These are phyloP conservation scores for Pseudomyrmex sp. DNA, from an alignment of 1,140 invertebrate genomes.

Conservation along the genomic window DNA sequence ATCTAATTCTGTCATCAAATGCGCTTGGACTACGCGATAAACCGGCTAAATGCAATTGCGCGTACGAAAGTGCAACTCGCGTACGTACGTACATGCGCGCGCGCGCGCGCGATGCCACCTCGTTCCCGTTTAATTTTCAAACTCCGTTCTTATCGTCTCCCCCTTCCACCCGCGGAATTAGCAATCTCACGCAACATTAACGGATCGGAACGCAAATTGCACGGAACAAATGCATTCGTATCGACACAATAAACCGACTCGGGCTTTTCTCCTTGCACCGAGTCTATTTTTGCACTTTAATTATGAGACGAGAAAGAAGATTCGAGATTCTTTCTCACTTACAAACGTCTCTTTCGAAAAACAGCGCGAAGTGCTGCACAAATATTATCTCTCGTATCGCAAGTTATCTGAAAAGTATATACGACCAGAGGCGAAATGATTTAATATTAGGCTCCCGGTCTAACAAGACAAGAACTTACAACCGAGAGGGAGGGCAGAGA, in stretches of 20 bases:
- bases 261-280: too few species aligned
- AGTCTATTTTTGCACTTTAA: background rate
- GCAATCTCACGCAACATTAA: conserved; percentile 20
- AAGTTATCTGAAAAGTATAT: background rate
- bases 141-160: conserved; percentile 41
- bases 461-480: too few species aligned
- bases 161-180: conserved; percentile 9
- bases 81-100: conserved; percentile 16
- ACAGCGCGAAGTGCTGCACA: too few species aligned
- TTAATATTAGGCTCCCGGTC: background rate
- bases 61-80: conserved; percentile 19
- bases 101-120: conserved; percentile 13
- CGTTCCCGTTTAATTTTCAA: conserved; percentile 36
- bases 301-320: background rate
- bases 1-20: conserved; percentile 17
- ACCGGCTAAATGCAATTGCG: background rate
- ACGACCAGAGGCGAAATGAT: background rate
- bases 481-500: too few species aligned
- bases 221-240: conserved; percentile 44
- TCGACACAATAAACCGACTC: conserved; percentile 6
- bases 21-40: background rate
- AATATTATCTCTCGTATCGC: background rate
- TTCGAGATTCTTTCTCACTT: too few species aligned
- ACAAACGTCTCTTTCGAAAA: too few species aligned
- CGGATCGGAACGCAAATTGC: conserved; percentile 33